Evolutionary conservation across 2,888 invertebrate genomes (phyloP).

Genomic region (Caenorhabditis afra): DNA sequence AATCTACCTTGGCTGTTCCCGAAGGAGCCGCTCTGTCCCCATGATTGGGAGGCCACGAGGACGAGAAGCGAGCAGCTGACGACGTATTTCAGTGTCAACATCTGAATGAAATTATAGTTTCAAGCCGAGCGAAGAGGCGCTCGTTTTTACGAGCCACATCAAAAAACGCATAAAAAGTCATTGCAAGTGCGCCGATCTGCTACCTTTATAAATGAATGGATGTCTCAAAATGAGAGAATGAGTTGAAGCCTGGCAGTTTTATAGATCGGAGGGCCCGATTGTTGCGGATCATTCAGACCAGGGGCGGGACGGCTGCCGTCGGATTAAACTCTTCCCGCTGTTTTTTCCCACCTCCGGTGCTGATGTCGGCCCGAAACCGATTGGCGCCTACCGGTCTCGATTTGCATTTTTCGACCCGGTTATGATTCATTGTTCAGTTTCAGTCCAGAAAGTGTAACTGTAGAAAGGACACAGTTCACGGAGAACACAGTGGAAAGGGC

Average conservation of each 20-base stretch:
- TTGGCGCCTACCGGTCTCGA: slow-evolving; percentile 32
- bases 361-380: slow-evolving; percentile 26
- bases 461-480: too few species aligned
- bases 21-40: slow-evolving; percentile 37
- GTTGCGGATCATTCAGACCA: slow-evolving; percentile 44
- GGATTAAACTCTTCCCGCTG: slow-evolving; percentile 32
- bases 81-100: slow-evolving; percentile 35
- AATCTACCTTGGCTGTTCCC: slow-evolving; percentile 40
- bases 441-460: neutral
- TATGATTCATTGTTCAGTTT: slow-evolving; percentile 14
- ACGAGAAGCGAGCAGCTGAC: slow-evolving; percentile 22
- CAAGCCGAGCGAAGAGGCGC: slow-evolving; percentile 9
- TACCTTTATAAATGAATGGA: slow-evolving; percentile 1
- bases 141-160: slow-evolving; percentile 14
- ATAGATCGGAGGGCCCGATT: slow-evolving; percentile 26
- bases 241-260: slow-evolving; percentile 19
- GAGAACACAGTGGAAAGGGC: too few species aligned
- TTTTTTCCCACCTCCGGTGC: slow-evolving; percentile 34
- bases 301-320: slow-evolving; percentile 19
- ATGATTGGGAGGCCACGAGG: slow-evolving; percentile 37
- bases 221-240: neutral
- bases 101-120: slow-evolving; percentile 26
- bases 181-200: neutral
- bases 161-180: neutral
- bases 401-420: slow-evolving; percentile 30